Evolutionary conservation across 2,888 invertebrate species (phyloP), one percentile per base, ranked within the genome.

Genomic region (Azorinus chamasolen): DNA sequence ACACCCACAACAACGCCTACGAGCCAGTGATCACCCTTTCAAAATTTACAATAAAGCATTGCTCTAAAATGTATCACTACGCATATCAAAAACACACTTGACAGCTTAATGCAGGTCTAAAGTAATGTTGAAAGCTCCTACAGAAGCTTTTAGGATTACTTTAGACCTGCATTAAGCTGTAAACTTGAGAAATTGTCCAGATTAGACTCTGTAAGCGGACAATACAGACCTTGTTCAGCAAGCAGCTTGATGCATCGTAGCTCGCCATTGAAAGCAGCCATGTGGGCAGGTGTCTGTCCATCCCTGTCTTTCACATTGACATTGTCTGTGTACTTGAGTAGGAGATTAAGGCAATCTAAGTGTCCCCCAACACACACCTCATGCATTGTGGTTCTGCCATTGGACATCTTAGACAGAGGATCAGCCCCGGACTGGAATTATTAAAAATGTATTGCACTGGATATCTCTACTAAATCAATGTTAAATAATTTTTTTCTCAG

Each of bases 321-420:
- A 53, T 90, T 86, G 27, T 86, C 69, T 54, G 88, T 87, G 70
- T 88, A 79, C 27, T 90, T 86, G 37, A 91, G 66, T 6, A 93
- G 79, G 18, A 90, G 59, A 10, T 72, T 65, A 14, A 92, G 75
- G 62, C 89, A 87, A 2, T 88, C 84, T 10, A 81, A 54, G 74
- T 92, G 90, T 1, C 93, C 93, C 1, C 91, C 90, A 16, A 89
- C 86, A 79, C 92, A 91, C 0, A 91, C 91, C 53, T 93, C 92
- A 78, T 93, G 93, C 12, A 93, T 79, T 4, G 92, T 85, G 5
- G 89, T 89, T 51, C 92, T 85, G 3, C 92, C 91, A 45, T 86
- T 84, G 22, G 84, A 85, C 65, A 85, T 89, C 43, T 70, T 81
- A 20, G 84, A 76, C 16, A 81, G 64, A 2, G 91, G 89, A 70